Percentiles rank a stretch among this genome's conserved stretches.
These are phyloP conservation scores for Lasioglossum vierecki DNA, from an alignment of 2,888 invertebrate species.

Conservation along the genomic window DNA sequence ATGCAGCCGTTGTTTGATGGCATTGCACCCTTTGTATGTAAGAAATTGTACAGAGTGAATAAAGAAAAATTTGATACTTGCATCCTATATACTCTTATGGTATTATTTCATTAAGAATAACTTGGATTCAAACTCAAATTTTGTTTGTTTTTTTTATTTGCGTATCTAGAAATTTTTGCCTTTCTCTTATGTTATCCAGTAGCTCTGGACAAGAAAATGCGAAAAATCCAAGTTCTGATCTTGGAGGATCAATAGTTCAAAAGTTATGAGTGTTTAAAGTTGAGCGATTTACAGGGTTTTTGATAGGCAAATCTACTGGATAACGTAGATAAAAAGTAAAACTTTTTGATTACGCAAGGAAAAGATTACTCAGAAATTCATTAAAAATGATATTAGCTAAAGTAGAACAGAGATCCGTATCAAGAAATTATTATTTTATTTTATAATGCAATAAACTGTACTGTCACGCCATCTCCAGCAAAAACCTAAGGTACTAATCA, in stretches of 20 bases:
- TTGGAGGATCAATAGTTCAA: too few species aligned
- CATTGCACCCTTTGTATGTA: slow-evolving; percentile 56
- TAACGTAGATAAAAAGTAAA: too few species aligned
- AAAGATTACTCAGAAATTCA: background rate
- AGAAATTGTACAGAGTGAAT: slow-evolving; percentile 69
- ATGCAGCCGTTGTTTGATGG: slow-evolving; percentile 32
- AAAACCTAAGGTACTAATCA: background rate
- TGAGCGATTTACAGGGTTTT: too few species aligned
- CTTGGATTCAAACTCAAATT: background rate
- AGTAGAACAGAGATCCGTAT: background rate
- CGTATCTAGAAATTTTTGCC: too few species aligned
- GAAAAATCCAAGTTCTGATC: too few species aligned
- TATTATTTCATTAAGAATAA: background rate
- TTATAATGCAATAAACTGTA: background rate
- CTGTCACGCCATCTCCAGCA: background rate
- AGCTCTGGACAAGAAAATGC: too few species aligned
- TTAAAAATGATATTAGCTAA: background rate
- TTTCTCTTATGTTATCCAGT: too few species aligned
- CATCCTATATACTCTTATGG: background rate
- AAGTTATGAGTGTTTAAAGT: too few species aligned
- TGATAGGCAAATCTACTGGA: too few species aligned
- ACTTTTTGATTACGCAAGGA: too few species aligned
- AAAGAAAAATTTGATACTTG: slow-evolving; percentile 57
- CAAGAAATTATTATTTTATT: background rate
- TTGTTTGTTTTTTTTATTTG: too few species aligned